A percentile compares a stretch with the other conserved stretches of the same genome.
phyloP scores from a whole-genome alignment of 2,797 vertebrate species.

The Hoplostethus atlanticus region DNA sequence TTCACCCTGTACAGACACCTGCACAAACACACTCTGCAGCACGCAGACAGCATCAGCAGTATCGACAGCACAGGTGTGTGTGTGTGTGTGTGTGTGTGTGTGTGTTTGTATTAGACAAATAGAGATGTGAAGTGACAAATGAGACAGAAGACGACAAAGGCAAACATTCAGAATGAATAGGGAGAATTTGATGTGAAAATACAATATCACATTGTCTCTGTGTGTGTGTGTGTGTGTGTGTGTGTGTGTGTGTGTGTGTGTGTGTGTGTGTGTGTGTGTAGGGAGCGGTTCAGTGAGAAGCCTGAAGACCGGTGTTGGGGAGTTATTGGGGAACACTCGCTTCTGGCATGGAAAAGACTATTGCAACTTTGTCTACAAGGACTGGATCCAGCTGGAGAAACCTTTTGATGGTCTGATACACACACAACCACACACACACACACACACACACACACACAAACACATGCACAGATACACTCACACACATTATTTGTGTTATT shows the following conservation, averaged over 20 bases:
- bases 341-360: conserved; percentile 99
- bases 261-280: conserved; percentile 60
- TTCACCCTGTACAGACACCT: conserved; percentile 93
- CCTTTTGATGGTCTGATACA: conserved; percentile 92
- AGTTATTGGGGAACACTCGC: conserved; percentile 93
- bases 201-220: background rate
- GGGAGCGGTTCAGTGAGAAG: conserved; percentile 89
- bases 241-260: conserved; percentile 14
- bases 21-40: conserved; percentile 87
- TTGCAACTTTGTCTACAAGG: conserved; percentile 98
- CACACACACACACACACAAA: conserved; percentile 6
- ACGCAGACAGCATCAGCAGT: conserved; percentile 91
- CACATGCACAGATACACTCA: background rate
- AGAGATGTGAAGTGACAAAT: background rate
- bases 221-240: conserved; percentile 18
- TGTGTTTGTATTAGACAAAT: conserved; percentile 4
- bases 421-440: background rate
- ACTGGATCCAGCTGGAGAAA: conserved; percentile 98
- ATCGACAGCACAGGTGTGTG: conserved; percentile 88
- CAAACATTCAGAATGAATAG: no score
- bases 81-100: conserved; percentile 30
- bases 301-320: conserved; percentile 91
- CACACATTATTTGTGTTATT: conserved; percentile 3
- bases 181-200: no score
- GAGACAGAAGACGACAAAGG: background rate